Evolutionary conservation across 2,888 invertebrate species (phyloP).

Genomic region (Cephus rjabovi): DNA sequence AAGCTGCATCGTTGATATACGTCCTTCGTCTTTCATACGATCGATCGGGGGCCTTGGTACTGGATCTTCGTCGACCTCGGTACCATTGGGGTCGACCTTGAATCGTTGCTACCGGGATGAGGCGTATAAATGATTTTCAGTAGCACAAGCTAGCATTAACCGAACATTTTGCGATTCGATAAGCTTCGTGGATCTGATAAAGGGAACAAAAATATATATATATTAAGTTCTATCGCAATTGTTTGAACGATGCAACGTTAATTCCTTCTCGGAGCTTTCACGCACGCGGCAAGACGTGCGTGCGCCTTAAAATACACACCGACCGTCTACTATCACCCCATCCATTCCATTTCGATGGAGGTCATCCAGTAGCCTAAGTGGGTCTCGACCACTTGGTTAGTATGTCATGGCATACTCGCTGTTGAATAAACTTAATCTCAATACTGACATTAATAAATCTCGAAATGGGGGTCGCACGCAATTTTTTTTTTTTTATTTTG

Average conservation of each 20-base stretch:
- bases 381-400: conserved; percentile 69
- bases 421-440: conserved; percentile 60
- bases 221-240: neutral
- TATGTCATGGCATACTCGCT: conserved; percentile 64
- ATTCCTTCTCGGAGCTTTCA: neutral
- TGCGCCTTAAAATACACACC: conserved; percentile 43
- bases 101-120: neutral
- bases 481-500: conserved; percentile 19
- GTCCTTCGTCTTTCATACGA: neutral
- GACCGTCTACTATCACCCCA: conserved; percentile 56
- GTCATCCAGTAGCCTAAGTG: conserved; percentile 64
- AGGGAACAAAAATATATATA: neutral
- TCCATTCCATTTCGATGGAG: conserved; percentile 64
- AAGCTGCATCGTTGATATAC: neutral
- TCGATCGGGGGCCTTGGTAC: neutral
- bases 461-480: conserved; percentile 16
- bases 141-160: neutral
- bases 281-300: conserved; percentile 23
- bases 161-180: neutral
- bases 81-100: neutral
- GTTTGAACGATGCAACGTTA: neutral
- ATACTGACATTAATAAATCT: conserved; percentile 51
- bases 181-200: neutral
- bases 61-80: neutral
- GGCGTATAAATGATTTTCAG: neutral